Percentiles rank a stretch among this genome's conserved stretches.
These are phyloP conservation scores for Drosophila persimilis DNA, from an alignment of 1,140 invertebrate genomes.

Conservation along the genomic window DNA sequence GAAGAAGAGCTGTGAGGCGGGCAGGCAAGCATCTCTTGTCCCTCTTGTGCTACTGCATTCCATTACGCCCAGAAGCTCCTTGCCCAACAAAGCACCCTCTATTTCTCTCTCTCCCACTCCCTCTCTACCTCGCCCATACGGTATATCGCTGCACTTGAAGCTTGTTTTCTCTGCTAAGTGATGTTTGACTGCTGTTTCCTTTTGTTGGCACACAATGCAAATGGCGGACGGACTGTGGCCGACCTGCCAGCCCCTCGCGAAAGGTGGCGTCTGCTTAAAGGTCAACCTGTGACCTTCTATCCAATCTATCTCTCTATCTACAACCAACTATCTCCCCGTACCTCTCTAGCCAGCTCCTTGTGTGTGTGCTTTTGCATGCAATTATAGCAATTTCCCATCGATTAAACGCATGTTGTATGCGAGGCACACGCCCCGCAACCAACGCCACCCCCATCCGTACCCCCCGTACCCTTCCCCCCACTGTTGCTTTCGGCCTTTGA, in stretches of 20 bases:
- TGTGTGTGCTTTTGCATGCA: conserved; percentile 45
- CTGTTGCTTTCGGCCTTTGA: conserved; percentile 44
- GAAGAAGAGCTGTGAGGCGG: conserved; percentile 20
- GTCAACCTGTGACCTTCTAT: conserved; percentile 68
- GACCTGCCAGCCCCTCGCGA: conserved; percentile 1
- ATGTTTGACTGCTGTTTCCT: conserved; percentile 59
- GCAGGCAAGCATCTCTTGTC: conserved; percentile 9
- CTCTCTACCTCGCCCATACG: background rate
- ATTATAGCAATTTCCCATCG: conserved; percentile 73
- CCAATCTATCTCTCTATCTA: conserved; percentile 27
- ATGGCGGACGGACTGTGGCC: conserved; percentile 28
- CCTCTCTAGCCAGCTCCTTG: conserved; percentile 1
- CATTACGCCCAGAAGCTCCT: background rate
- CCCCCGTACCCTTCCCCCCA: background rate
- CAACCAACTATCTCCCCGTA: conserved; percentile 18
- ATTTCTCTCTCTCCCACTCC: too few species aligned
- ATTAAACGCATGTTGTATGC: conserved; percentile 63
- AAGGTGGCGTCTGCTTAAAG: conserved; percentile 56
- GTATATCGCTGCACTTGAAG: conserved; percentile 24
- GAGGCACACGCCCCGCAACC: background rate
- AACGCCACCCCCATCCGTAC: background rate
- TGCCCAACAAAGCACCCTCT: too few species aligned
- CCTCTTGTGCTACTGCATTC: conserved; percentile 1
- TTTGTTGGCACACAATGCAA: conserved; percentile 60
- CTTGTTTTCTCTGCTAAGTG: conserved; percentile 56